phyloP scores from a whole-genome alignment of 2,113 vertebrate species.

The Nothocercus nigrocapillus region DNA sequence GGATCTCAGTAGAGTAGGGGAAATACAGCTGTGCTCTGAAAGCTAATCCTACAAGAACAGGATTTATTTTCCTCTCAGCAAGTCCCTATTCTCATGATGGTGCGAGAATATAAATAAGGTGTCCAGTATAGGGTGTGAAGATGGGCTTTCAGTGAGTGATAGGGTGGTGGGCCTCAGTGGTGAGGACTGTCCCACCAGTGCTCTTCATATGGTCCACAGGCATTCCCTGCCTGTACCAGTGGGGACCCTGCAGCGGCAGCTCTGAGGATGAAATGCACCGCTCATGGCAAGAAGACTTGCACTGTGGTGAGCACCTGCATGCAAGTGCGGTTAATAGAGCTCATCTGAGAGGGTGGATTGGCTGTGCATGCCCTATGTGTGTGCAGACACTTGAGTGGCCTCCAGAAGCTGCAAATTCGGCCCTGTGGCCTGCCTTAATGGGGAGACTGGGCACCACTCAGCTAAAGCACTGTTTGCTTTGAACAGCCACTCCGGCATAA shows the following conservation, averaged over 20 bases:
- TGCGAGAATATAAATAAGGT: neutral
- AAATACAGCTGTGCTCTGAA: neutral
- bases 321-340: neutral
- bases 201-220: neutral
- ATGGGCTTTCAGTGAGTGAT: neutral
- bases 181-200: neutral
- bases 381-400: neutral
- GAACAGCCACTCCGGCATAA: constrained; percentile 21
- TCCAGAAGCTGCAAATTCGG: neutral
- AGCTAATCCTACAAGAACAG: neutral
- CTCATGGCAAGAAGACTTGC: neutral
- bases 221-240: neutral
- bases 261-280: neutral
- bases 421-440: neutral
- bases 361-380: neutral
- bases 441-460: neutral
- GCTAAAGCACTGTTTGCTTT: constrained; percentile 2
- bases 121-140: neutral
- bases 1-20: neutral
- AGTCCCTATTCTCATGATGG: neutral
- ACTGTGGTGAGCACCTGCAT: neutral
- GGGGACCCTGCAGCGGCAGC: neutral
- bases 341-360: neutral
- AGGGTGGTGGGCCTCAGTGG: neutral
- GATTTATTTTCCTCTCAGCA: neutral